Evolutionary conservation across 2,797 vertebrate species (phyloP), one percentile per base, ranked within the genome.

Genomic region (Psittacula echo): DNA sequence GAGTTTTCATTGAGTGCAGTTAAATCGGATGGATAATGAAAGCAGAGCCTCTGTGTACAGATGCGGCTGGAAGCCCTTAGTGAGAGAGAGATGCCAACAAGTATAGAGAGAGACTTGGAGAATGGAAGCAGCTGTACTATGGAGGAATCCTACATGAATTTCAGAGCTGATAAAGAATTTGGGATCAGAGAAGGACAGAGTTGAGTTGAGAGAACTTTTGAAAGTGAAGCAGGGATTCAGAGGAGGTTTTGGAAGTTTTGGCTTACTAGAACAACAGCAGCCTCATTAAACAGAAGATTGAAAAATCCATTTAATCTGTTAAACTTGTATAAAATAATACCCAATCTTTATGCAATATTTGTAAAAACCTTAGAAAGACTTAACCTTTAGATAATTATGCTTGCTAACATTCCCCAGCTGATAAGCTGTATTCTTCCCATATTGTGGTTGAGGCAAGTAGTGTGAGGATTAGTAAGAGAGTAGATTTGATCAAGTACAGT

Each of bases 41-140:
- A 88, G 75, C 77, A 79, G 75, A 76, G 85, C 76, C 82, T 88
- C 87, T 83, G 86, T 90, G 72, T 93, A 61, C 92, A 92, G 95
- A 92, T 95, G 88, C 60, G 75, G 53, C 67, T 90, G 54, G 77
- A 91, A 82, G 78, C 56, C 78, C 65, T 56, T 87, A 92, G 92
- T 87, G 90, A 97, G 93, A 72, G 72, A 56, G 93, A 86, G 50
- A 85, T 68, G 67, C 86, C 93, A 78, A 10, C 54, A 84, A 62
- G 64, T 79, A 68, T 60, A 58, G 58, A 74, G 53, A 81, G 70
- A 53, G 51, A 41, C 23, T 70, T 24, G n/a, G 47, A 56, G 56
- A 24, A 10, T 71, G 64, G 51, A 61, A 94, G 83, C 78, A 88
- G 65, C 66, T 92, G 79, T 85, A 74, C 54, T 76, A 80, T 70